phyloP scores from a whole-genome alignment of 2,888 invertebrate species.

The Podotricha telesiphe region DNA sequence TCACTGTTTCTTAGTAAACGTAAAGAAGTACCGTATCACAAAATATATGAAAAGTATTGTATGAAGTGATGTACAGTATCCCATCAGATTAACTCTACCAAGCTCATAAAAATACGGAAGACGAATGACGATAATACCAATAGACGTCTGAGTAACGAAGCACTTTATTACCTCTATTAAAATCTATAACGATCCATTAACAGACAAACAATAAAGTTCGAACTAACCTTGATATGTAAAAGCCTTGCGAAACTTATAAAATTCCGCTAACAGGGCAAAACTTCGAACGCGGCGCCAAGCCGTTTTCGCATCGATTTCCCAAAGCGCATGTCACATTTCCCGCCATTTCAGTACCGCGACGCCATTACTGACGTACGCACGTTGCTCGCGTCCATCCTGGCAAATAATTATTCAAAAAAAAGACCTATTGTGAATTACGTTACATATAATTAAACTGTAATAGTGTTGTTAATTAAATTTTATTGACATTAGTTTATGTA shows the following conservation, averaged over 20 bases:
- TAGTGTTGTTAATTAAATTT: conserved; percentile 12
- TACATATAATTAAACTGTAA: conserved; percentile 29
- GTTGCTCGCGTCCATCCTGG: conserved; percentile 46
- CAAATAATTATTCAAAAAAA: conserved; percentile 43
- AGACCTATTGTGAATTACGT: conserved; percentile 41
- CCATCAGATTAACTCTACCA: background rate
- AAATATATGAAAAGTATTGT: too few relatives aligned
- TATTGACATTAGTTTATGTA: conserved; percentile 20
- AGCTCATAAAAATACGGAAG: background rate
- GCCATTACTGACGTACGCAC: conserved; percentile 47
- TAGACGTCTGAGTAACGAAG: background rate
- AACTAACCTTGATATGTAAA: conserved; percentile 30
- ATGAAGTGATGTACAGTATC: too few relatives aligned
- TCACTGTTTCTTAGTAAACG: too few relatives aligned
- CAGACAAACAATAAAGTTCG: conserved; percentile 24
- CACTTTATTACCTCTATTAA: conserved; percentile 9
- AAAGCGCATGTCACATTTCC: conserved; percentile 76
- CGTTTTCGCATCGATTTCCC: conserved; percentile 75
- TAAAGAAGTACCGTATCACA: too few relatives aligned
- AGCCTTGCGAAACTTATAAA: conserved; percentile 36
- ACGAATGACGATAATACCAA: background rate
- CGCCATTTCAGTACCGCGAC: conserved; percentile 63
- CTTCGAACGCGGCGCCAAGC: conserved; percentile 52
- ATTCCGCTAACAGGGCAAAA: conserved; percentile 40
- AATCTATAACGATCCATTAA: conserved; percentile 10